Conservation (phyloP, 1,140 invertebrate species). For the Drosophila tropicalis region DNA sequence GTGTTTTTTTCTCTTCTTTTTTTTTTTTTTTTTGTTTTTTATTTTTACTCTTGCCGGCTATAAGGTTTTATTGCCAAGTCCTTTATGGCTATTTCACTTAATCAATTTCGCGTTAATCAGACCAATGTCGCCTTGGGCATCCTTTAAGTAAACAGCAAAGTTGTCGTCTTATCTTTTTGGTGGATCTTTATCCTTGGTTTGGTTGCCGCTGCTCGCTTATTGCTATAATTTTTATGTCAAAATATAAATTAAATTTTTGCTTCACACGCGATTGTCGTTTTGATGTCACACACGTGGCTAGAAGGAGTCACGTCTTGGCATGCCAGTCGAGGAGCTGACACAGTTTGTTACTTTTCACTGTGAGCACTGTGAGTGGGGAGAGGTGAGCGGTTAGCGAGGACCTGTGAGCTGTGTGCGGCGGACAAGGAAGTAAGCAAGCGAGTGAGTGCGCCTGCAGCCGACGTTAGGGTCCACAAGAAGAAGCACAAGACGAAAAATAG, state of each 20-base stretch:
- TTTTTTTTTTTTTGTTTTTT: not conserved
- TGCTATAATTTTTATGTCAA: conserved; percentile 82
- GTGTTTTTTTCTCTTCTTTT: too few relatives aligned
- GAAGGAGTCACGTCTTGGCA: conserved; percentile 74
- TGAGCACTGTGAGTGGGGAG: conserved; percentile 1
- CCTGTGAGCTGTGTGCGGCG: not conserved
- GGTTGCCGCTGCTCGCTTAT: conserved; percentile 55
- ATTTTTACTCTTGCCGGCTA: not conserved
- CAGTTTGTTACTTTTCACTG: conserved; percentile 78
- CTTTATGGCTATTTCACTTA: conserved; percentile 65
- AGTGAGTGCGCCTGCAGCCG: conserved; percentile 56
- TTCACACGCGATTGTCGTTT: conserved; percentile 80
- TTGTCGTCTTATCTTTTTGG: conserved; percentile 52
- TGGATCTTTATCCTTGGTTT: conserved; percentile 19
- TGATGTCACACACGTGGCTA: conserved; percentile 60
- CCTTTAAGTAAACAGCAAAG: conserved; percentile 67
- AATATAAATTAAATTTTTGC: conserved; percentile 82
- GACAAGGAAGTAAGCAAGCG: not conserved
- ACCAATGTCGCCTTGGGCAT: conserved; percentile 72
- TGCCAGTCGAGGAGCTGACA: conserved; percentile 76
- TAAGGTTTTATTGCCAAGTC: conserved; percentile 7
- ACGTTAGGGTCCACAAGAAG: conserved; percentile 48
- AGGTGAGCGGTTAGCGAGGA: not conserved
- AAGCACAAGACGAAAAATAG: not conserved
- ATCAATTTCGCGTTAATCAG: conserved; percentile 81